Conservation (phyloP, 35 echinoderm and acorn worm genomes). For the Ophiothrix spiculata region DNA sequence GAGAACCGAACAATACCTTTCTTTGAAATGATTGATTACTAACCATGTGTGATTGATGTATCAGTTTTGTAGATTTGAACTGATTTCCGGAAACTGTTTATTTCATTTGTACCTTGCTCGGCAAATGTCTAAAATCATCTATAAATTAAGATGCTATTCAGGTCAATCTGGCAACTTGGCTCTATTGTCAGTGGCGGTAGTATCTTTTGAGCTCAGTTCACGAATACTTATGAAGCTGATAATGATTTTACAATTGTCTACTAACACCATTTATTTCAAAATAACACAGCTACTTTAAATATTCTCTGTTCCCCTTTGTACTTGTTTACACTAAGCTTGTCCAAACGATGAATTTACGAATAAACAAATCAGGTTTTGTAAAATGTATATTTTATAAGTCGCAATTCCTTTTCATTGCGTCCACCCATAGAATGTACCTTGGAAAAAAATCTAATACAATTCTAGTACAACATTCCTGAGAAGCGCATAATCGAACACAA, state of each 20-base stretch:
- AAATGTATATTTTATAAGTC: background rate
- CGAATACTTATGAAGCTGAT: background rate
- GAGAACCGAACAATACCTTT: background rate
- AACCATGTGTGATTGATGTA: background rate
- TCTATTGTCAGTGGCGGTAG: background rate
- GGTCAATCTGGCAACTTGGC: background rate
- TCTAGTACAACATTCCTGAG: no score
- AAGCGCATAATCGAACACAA: no score
- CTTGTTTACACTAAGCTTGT: background rate
- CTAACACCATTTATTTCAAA: background rate
- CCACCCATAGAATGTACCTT: background rate
- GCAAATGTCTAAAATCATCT: background rate
- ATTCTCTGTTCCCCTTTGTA: background rate
- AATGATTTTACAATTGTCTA: background rate
- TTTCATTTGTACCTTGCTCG: no score
- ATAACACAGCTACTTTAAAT: background rate
- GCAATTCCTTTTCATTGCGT: background rate
- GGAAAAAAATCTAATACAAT: no score
- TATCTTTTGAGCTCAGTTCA: background rate
- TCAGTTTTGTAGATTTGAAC: background rate
- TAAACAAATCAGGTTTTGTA: no score
- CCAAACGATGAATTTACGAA: background rate
- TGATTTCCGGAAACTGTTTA: background rate
- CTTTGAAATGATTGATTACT: background rate
- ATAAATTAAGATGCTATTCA: background rate